Evolutionary conservation across 1,140 invertebrate genomes (phyloP), one percentile per base, ranked within the genome.

Genomic region (Drosophila repleta): DNA sequence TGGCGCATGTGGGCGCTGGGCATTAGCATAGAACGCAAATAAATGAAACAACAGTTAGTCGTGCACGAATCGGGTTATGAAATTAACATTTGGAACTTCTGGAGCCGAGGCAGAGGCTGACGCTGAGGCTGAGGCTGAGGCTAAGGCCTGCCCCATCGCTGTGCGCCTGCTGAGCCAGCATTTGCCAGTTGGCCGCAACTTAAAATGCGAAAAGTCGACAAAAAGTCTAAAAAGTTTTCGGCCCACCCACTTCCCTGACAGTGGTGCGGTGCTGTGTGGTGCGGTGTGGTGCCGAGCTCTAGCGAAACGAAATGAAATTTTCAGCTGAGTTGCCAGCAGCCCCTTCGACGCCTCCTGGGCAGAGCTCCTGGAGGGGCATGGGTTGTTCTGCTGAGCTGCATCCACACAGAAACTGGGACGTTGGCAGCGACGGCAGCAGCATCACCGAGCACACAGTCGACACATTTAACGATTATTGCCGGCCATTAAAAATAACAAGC

Each of bases 401-500:
- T 35, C 53, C 53, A 48, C 75, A 82, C 35, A 69, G 79, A 62
- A 79, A 79, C 62, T 67, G 74, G 58, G 55, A 74, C 48, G 46
- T 51, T 63, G n/a, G 61, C 60, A 74, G 52, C 56, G 37, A 13
- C 41, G 60, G 56, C 35, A 49, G 20, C 17, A 45, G 37, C 62
- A 63, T 46, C 41, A 29, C 32, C 61, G 46, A 62, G 57, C 58
- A 76, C 64, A 76, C 73, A 89, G 83, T 88, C 84, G 84, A 87
- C 83, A 87, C 84, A 88, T 89, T 89, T 88, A 88, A 88, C 83
- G 84, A 89, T 88, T 88, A 88, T 88, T 88, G 83, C 84, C 57
- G 76, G 21, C 76, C 84, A 88, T 88, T 88, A 88, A 88, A 88
- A 88, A 83, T 88, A 88, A 88, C 83, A 88, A 88, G 83, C 83